Conservation (phyloP, 2,113 vertebrate genomes). For the Lipophrys pholis region DNA sequence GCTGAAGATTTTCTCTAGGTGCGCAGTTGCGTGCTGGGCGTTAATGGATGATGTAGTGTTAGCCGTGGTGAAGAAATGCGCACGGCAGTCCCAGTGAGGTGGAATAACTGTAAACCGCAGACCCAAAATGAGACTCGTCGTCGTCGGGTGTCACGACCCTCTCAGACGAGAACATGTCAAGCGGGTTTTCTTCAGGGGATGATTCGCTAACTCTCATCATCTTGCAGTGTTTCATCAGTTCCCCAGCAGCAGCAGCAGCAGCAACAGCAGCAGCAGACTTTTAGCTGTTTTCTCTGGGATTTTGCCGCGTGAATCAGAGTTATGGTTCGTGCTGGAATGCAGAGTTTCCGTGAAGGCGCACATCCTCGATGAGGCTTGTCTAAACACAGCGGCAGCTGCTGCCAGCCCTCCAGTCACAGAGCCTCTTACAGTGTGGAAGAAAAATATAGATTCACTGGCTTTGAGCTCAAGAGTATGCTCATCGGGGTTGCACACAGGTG, state of each 20-base stretch:
- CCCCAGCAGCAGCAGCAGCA: not conserved
- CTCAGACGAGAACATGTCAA: constrained; percentile 38
- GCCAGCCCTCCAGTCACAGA: not conserved
- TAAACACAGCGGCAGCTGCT: constrained; percentile 33
- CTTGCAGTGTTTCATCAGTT: constrained; percentile 31
- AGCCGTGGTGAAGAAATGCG: not conserved
- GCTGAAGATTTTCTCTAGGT: constrained; percentile 14
- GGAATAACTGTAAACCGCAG: not conserved
- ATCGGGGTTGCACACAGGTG: not conserved
- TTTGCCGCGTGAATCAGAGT: constrained; percentile 37
- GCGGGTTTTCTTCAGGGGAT: constrained; percentile 37
- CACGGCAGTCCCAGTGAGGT: not conserved
- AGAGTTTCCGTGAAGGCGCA: constrained; percentile 49
- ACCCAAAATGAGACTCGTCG: constrained; percentile 15
- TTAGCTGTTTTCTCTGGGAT: constrained; percentile 41
- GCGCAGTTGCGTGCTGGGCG: constrained; percentile 15
- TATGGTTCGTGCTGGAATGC: constrained; percentile 29
- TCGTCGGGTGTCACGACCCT: constrained; percentile 10
- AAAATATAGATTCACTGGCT: not conserved
- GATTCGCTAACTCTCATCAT: constrained; percentile 37
- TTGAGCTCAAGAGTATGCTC: not conserved
- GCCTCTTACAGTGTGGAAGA: constrained; percentile 1
- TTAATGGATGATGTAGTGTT: constrained; percentile 45
- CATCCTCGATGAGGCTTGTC: constrained; percentile 43
- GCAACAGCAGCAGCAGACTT: not conserved